These are phyloP conservation scores for Diplosoma virens DNA, from an alignment of 23 tunicate species.

Conservation along the genomic window DNA sequence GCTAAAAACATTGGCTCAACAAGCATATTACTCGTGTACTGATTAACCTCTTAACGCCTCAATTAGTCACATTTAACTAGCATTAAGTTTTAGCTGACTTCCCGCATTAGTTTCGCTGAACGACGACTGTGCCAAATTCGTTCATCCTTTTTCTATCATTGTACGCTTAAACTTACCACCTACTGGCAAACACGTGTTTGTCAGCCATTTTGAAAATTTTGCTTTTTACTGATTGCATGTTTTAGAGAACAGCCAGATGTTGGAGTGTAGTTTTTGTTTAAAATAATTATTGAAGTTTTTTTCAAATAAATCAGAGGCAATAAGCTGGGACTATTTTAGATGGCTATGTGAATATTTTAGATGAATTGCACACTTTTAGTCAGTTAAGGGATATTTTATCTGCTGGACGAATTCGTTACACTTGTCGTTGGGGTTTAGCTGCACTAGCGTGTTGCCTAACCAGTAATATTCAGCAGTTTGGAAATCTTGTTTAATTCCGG, in stretches of 20 bases:
- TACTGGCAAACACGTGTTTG: background rate
- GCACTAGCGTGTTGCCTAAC: too few species aligned
- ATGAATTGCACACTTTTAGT: too few species aligned
- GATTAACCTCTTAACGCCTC: background rate
- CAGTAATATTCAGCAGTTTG: too few species aligned
- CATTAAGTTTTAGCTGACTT: background rate
- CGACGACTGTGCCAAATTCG: background rate
- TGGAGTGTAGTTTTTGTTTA: background rate
- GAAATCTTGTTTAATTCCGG: too few species aligned
- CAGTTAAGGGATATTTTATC: too few species aligned
- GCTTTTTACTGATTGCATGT: background rate
- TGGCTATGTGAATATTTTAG: too few species aligned
- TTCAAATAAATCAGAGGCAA: too few species aligned
- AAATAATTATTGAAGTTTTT: background rate
- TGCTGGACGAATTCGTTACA: background rate
- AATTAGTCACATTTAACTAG: background rate
- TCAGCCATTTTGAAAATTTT: background rate
- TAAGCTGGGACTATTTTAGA: too few species aligned
- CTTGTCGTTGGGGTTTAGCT: background rate
- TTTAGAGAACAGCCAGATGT: background rate
- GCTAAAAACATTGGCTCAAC: too few species aligned
- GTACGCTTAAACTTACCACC: background rate
- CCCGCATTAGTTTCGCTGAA: background rate
- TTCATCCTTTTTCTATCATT: background rate
- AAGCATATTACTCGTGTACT: too few species aligned